A percentile compares a stretch with the other conserved stretches of the same genome.
Conservation (phyloP, 2,888 invertebrate genomes). For the Halictus ligatus region DNA sequence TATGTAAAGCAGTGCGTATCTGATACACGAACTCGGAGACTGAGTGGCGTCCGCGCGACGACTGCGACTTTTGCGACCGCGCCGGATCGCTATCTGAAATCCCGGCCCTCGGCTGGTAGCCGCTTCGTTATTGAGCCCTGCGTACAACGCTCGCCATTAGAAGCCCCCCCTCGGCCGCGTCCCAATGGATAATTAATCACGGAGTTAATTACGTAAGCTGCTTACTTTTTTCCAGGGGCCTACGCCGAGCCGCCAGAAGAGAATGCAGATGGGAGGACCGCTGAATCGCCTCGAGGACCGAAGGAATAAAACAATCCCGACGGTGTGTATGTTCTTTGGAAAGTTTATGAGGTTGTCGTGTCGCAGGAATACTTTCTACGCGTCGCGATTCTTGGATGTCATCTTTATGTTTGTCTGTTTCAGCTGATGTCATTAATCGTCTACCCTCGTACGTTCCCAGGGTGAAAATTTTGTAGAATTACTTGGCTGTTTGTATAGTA, state of each 20-base stretch:
- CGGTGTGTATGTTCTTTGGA: not conserved
- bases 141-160: not conserved
- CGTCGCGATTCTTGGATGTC: not conserved
- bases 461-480: no score
- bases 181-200: constrained; percentile 4
- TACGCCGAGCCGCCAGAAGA: not conserved
- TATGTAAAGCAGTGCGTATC: constrained; percentile 9
- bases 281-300: not conserved
- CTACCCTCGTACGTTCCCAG: no score
- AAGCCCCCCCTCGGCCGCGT: not conserved
- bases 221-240: not conserved
- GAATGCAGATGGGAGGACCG: not conserved
- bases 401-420: not conserved
- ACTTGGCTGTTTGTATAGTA: no score
- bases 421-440: no score
- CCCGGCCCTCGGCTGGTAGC: not conserved
- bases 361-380: not conserved
- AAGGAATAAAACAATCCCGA: not conserved
- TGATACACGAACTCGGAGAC: constrained; percentile 13
- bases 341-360: not conserved
- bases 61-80: not conserved
- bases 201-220: constrained; percentile 7
- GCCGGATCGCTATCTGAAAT: not conserved
- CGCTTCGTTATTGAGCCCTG: constrained; percentile 1
- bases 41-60: not conserved